phyloP scores from a whole-genome alignment of 1,140 invertebrate genomes.

The Lasioglossum albipes region DNA sequence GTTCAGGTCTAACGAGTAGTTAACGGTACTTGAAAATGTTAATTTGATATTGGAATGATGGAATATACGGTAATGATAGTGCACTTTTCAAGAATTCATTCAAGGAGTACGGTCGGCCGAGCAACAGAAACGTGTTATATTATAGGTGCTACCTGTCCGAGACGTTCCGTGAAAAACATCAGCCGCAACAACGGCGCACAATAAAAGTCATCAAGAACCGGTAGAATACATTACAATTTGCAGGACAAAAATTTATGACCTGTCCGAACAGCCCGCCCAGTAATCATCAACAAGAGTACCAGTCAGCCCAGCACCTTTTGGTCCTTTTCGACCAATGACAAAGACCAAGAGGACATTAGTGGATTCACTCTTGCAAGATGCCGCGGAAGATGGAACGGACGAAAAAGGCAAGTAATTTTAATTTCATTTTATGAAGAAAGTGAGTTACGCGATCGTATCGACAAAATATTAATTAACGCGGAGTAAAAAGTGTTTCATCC shows the following conservation, averaged over 20 bases:
- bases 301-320: conserved; percentile 3
- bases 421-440: not conserved
- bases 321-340: not conserved
- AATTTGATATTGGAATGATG: not conserved
- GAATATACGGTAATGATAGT: not conserved
- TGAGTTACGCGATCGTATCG: not conserved
- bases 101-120: not conserved
- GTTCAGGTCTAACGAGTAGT: no score
- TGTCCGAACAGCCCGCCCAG: conserved; percentile 48
- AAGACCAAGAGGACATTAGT: conserved; percentile 58
- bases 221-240: conserved; percentile 39
- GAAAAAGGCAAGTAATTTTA: not conserved
- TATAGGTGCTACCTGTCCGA: conserved; percentile 25
- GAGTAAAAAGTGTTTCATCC: not conserved
- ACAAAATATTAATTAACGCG: not conserved
- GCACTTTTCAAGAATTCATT: not conserved
- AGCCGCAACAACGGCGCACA: conserved; percentile 1
- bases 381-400: not conserved
- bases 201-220: conserved; percentile 35
- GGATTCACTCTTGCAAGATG: not conserved
- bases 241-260: conserved; percentile 56
- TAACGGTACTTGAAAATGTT: not conserved
- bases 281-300: conserved; percentile 48
- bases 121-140: conserved; percentile 18
- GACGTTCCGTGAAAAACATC: conserved; percentile 22